phyloP scores from a whole-genome alignment of 1,140 invertebrate genomes.

The Oryzaephilus surinamensis region DNA sequence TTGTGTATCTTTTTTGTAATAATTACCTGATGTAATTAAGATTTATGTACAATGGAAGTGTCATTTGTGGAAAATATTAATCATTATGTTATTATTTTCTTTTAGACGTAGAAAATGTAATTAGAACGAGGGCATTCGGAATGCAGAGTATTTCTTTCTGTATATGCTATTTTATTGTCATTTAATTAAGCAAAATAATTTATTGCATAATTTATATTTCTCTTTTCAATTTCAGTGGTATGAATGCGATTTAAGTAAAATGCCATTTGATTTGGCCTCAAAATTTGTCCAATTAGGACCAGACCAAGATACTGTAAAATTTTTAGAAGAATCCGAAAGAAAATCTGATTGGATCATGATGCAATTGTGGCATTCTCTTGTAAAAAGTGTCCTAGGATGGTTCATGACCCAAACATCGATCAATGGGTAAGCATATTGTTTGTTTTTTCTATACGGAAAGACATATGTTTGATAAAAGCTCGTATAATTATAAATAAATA shows the following conservation, averaged over 20 bases:
- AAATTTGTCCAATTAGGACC: conserved; percentile 53
- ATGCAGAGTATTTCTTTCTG: no score
- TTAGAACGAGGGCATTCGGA: no score
- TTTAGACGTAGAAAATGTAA: no score
- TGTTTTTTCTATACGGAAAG: no score
- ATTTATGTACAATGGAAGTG: no score
- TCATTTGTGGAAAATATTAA: no score
- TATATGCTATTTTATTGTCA: no score
- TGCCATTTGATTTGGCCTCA: conserved; percentile 37
- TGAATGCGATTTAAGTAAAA: conserved; percentile 39
- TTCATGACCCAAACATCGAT: conserved; percentile 77
- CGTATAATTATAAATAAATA: conserved; percentile 9
- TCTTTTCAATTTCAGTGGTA: conserved; percentile 54
- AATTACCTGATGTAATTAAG: no score
- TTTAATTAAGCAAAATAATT: no score
- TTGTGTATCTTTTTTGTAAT: no score
- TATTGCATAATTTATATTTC: background rate
- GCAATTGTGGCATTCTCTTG: conserved; percentile 64
- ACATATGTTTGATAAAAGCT: no score
- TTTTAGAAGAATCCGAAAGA: conserved; percentile 57
- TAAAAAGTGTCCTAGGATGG: conserved; percentile 54
- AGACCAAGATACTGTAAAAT: conserved; percentile 60
- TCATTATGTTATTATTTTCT: no score
- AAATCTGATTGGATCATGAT: conserved; percentile 66
- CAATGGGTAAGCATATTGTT: conserved; percentile 77